Evolutionary conservation across 2,888 invertebrate genomes (phyloP).

Genomic region (Leptinotarsa juncta): DNA sequence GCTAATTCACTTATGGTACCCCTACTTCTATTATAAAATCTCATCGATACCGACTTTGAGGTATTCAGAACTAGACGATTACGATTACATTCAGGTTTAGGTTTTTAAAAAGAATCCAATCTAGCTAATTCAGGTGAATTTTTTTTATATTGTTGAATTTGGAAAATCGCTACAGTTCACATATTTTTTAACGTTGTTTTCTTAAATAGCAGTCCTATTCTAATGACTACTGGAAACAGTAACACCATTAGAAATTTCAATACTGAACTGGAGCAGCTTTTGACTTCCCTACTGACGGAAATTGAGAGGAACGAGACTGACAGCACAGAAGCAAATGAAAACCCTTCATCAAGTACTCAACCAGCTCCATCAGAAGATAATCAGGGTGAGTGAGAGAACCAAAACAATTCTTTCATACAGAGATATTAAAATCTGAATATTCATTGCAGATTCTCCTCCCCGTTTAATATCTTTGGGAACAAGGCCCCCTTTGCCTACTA

Average conservation of each 20-base stretch:
- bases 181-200: not conserved
- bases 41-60: too few species aligned
- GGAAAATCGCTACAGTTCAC: too few species aligned
- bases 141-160: too few species aligned
- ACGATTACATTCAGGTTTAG: too few species aligned
- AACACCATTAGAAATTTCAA: conserved; percentile 53
- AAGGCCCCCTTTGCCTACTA: not conserved
- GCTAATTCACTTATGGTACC: too few species aligned
- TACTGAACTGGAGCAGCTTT: conserved; percentile 55
- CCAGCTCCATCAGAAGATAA: not conserved
- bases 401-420: not conserved
- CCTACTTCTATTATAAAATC: too few species aligned
- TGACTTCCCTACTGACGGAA: conserved; percentile 54
- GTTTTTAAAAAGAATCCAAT: too few species aligned
- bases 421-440: not conserved
- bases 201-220: conserved; percentile 21
- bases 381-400: conserved; percentile 7
- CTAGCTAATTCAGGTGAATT: too few species aligned
- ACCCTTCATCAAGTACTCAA: conserved; percentile 24
- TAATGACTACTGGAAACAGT: not conserved
- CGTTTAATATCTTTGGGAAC: not conserved
- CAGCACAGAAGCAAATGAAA: conserved; percentile 25
- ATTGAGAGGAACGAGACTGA: conserved; percentile 50
- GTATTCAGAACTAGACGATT: too few species aligned
- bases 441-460: not conserved